A percentile compares a stretch with the other conserved stretches of the same genome.
phyloP scores from a whole-genome alignment of 1,140 invertebrate genomes.

The Pseudomyrmex concolor region DNA sequence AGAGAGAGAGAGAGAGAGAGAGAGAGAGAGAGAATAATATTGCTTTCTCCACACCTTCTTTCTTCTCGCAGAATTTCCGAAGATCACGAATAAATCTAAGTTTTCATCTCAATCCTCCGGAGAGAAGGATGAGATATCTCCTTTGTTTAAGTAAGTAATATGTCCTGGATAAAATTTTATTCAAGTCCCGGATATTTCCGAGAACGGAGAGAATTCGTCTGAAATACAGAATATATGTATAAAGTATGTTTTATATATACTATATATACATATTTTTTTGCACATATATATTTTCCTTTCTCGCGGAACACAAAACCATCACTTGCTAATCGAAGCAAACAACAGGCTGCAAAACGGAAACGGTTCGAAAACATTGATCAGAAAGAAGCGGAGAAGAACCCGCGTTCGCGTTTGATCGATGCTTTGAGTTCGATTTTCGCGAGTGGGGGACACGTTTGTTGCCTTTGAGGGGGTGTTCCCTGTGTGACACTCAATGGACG shows the following conservation, averaged over 20 bases:
- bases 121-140: background rate
- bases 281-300: no score
- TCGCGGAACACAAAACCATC: no score
- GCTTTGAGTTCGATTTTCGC: slow-evolving; percentile 41
- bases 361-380: background rate
- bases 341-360: slow-evolving; percentile 17
- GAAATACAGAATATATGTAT: slow-evolving; percentile 1
- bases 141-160: slow-evolving; percentile 2
- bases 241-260: background rate
- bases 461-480: slow-evolving; percentile 36
- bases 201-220: no score
- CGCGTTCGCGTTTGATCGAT: slow-evolving; percentile 28
- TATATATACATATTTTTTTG: no score
- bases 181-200: background rate
- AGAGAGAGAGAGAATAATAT: no score
- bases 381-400: background rate
- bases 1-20: no score
- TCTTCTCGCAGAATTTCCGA: background rate
- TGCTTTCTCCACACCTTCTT: background rate
- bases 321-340: slow-evolving; percentile 17
- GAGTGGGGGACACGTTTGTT: slow-evolving; percentile 31
- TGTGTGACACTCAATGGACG: slow-evolving; percentile 32
- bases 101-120: background rate
- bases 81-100: background rate
- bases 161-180: background rate